A percentile compares a stretch with the other conserved stretches of the same genome.
These are phyloP conservation scores for Heliocidaris erythrogramma DNA, from an alignment of 35 echinoderm and acorn worm species.

Conservation along the genomic window DNA sequence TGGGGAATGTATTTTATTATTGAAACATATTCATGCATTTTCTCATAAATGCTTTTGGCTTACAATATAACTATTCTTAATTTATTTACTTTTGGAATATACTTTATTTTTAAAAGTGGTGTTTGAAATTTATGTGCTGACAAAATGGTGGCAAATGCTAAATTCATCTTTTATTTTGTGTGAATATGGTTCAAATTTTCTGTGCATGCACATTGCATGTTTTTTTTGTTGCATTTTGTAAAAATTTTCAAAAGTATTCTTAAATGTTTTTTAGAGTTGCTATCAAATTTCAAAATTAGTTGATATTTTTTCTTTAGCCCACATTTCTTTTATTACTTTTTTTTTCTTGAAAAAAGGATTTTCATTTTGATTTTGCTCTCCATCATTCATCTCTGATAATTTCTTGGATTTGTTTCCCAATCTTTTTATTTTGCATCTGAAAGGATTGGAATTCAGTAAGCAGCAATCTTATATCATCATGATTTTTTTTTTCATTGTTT, in stretches of 20 bases:
- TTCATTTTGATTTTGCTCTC: background rate
- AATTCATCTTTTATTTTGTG: background rate
- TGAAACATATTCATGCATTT: no score
- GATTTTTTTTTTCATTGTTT: background rate
- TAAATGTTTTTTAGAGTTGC: no score
- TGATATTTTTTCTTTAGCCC: no score
- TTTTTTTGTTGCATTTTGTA: background rate
- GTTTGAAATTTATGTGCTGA: no score
- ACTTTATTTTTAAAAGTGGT: no score
- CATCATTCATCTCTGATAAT: background rate
- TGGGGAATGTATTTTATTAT: no score
- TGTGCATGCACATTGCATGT: background rate
- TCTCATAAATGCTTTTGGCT: no score
- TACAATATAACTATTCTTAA: no score
- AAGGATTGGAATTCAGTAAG: background rate
- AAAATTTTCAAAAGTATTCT: background rate
- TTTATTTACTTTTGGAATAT: no score
- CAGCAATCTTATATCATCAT: background rate
- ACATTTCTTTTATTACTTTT: background rate
- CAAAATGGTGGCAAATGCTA: background rate
- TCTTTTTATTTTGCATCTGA: background rate
- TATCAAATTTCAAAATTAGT: no score
- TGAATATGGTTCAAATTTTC: background rate
- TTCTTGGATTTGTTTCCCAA: background rate
- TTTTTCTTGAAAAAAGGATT: background rate